Base-by-base conservation (phyloP, 2,797 vertebrate genomes). In the Coregonus suidteri region DNA sequence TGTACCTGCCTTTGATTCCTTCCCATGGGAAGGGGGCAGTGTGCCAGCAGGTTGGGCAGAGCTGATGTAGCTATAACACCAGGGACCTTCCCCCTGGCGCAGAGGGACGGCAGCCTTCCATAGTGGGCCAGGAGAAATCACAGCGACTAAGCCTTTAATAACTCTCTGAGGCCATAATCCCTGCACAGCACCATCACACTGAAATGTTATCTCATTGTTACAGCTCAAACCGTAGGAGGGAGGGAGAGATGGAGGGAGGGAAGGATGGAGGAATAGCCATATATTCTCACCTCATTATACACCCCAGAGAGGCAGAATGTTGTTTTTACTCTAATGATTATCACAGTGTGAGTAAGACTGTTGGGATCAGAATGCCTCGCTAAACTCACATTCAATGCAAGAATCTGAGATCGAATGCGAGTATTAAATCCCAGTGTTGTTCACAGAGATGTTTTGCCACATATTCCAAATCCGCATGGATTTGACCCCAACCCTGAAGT, bases 141-240 rank as follows among this genome's bases (percentile, higher is more conserved):
- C 74, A 90, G 87, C 18, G 77, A 91, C 88, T 94, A 93, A 93
- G 91, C 93, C 86, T 92, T 92, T 93, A 91, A 94, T 93, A 92
- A 91, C 90, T 91, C 90, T 83, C 82, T 94, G 91, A 94, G 88
- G 93, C 87, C 77, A 88, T 93, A 94, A 95, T 95, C 92, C 91
- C 68, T 83, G 73, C 75, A 71, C 87, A 85, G 88, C 88, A 82
- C 83, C 84, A 88, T 93, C 90, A 83, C 76, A 91, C 79, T 91
- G 91, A 94, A 94, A 93, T 88, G 90, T 87, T 89, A 91, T 89
- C 89, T 93, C 88, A 93, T 93, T 93, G 93, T 91, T 87, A 81
- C 80, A 82, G 88, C 85, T 84, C 82, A 67, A 84, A 78, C 71
- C 74, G 72, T 77, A 79, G 3, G 47, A 73, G 54, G 78, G 86